Base-by-base conservation (phyloP, 2,888 invertebrate genomes). In the Sericinus montela region DNA sequence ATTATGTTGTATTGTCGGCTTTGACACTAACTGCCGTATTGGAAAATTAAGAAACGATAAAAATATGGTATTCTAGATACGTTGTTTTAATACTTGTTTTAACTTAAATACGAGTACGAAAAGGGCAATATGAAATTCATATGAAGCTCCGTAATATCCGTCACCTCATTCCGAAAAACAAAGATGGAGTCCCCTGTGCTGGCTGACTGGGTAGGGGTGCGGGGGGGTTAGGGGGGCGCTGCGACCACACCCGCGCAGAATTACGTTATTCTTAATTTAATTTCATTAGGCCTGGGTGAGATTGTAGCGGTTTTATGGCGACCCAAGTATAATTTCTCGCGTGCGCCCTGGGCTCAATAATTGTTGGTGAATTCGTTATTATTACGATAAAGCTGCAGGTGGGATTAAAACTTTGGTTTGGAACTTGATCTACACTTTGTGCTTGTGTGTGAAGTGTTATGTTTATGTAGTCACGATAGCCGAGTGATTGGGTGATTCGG, bases 261-360 rank as follows among this genome's bases (percentile, higher is more conserved):
- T 79, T 73, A 72, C 77, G 79, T 80, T 80, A 78, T 82, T 81
- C 80, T 81, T 80, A 75, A 82, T 84, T 82, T 81, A 79, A 81
- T 84, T 84, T 84, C 81, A 83, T 82, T 80, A 81, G 75, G 72
- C 75, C 53, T 53, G 55, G 63, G 65, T 62, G 75, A 75, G 81
- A 83, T 80, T 79, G 79, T 62, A 55, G 61, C 57, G 59, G 57
- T 56, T 62, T 63, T 63, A 60, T 58, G 56, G 55, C 59, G 54
- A 59, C 62, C 66, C 53, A 56, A 63, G 60, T 63, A 59, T 65
- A 67, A 67, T 63, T 63, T 58, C 53, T 59, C 62, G 64, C 59
- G 50, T 50, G 60, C 56, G 56, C 23, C 41, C 23, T 6, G 13
- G 34, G 30, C 37, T 16, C 13, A 29, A 60, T 65, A 63, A 65